Conservation (phyloP, 2,797 vertebrate species). For the Taenioides sp. region DNA sequence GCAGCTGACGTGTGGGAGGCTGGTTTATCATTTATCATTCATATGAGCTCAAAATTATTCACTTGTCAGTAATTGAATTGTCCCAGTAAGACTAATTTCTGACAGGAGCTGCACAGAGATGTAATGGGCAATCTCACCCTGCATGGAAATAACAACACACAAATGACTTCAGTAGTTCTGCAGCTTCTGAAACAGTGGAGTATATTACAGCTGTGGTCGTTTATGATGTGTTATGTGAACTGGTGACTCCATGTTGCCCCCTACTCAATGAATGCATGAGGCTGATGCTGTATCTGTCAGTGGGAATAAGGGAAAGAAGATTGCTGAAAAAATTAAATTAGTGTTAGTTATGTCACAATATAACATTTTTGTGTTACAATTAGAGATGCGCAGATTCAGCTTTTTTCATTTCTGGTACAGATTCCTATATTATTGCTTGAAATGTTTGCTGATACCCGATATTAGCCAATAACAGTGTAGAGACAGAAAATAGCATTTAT, state of each 20-base stretch:
- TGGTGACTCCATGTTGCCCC: neutral
- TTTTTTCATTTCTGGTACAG: too few relatives aligned
- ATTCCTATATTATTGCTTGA: too few relatives aligned
- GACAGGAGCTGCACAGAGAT: conserved; percentile 17
- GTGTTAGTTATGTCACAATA: neutral
- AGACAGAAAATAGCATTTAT: too few relatives aligned
- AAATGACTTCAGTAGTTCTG: conserved; percentile 1
- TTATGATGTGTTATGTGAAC: neutral
- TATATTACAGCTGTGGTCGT: neutral
- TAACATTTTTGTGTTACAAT: too few relatives aligned
- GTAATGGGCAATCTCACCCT: conserved; percentile 13
- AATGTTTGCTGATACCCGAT: too few relatives aligned
- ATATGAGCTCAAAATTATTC: conserved; percentile 32
- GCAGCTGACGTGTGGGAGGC: conserved; percentile 31
- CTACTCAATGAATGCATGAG: neutral
- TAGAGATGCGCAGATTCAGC: too few relatives aligned
- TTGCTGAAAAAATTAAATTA: neutral
- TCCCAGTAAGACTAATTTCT: conserved; percentile 32
- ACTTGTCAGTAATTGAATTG: conserved; percentile 48
- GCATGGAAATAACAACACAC: conserved; percentile 30
- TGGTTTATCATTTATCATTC: conserved; percentile 40
- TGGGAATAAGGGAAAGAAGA: too few relatives aligned
- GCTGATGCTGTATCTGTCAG: neutral
- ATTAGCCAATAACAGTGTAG: too few relatives aligned
- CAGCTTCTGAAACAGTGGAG: neutral